phyloP scores from a whole-genome alignment of 2,113 vertebrate genomes.

The Odobenus rosmarus region DNA sequence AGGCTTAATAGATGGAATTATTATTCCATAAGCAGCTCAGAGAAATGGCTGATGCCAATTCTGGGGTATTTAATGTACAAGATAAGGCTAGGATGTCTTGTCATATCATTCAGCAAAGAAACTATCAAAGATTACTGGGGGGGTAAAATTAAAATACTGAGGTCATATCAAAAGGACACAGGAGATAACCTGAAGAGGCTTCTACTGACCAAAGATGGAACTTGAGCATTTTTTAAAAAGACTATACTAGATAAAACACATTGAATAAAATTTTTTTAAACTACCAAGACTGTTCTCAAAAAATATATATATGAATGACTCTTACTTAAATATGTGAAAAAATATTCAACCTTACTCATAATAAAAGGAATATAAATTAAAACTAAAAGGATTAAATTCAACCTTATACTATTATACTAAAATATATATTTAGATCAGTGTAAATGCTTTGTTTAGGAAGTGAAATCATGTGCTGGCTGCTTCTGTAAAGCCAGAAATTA shows the following conservation, averaged over 20 bases:
- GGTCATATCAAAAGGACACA: not conserved
- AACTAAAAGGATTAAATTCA: not conserved
- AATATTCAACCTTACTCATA: not conserved
- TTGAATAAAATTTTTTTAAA: not conserved
- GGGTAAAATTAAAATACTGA: not conserved
- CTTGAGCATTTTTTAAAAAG: not conserved
- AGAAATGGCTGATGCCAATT: constrained; percentile 20
- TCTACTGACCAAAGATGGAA: constrained; percentile 15
- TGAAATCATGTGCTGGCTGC: not conserved
- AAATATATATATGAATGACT: not conserved
- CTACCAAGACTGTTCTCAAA: not conserved
- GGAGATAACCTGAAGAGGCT: not conserved
- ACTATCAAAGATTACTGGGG: not conserved
- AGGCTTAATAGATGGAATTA: not conserved
- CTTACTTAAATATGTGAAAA: not conserved
- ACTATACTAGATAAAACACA: constrained; percentile 1
- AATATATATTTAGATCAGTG: not conserved
- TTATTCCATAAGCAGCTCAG: not conserved
- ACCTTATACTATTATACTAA: not conserved
- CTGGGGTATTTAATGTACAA: not conserved
- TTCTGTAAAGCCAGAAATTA: not conserved
- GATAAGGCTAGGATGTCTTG: not conserved
- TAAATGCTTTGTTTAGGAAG: constrained; percentile 16
- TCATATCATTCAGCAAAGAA: not conserved
- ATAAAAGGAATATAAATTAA: constrained; percentile 18